Base-by-base conservation (phyloP, 2,888 invertebrate genomes). In the Tenthredo scrophulariae region DNA sequence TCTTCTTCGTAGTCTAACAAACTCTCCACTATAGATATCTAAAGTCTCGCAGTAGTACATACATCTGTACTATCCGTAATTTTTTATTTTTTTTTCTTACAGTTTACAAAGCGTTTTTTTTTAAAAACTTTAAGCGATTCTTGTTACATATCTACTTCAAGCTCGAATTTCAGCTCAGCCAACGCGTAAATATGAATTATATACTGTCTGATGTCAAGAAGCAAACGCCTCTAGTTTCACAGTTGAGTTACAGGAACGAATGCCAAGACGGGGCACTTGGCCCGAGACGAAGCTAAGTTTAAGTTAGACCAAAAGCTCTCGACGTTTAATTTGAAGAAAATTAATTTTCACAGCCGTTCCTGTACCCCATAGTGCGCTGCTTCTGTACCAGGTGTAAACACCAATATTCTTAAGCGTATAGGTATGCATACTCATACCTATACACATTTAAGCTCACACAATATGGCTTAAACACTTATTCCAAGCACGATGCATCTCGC, bases 301-400 rank as follows among this genome's bases (percentile, higher is more conserved):
- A 50, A 83, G 83, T 50, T 33, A 46, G 67, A 83, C 65, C 83
- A 83, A 67, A 83, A 83, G 83, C 83, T 83, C 83, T 67, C 70
- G 83, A 67, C 67, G 46, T 83, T 83, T 83, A 65, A 83, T 83
- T 67, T 83, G 33, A 46, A 40, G 15, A 46, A 83, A 83, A 83
- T 83, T 83, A 83, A 83, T 67, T 83, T 70, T 70, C 83, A 13
- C 72, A 74, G 67, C 40, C 67, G 67, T 67, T 43, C 37, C 62
- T 22, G 33, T n/a, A 50, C 29, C 46, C 37, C n/a, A 43, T 67
- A 46, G 43, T 46, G 29, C 33, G 46, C 67, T 33, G 33, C 18
- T 67, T 43, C 72, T 74, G 72, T 74, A 74, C 72, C 72, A 74
- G 72, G 43, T 74, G 72, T 74, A 74, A 74, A 74, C 40, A 74